Evolutionary conservation across 2,113 vertebrate species (phyloP).

Genomic region (Melierax canorus): DNA sequence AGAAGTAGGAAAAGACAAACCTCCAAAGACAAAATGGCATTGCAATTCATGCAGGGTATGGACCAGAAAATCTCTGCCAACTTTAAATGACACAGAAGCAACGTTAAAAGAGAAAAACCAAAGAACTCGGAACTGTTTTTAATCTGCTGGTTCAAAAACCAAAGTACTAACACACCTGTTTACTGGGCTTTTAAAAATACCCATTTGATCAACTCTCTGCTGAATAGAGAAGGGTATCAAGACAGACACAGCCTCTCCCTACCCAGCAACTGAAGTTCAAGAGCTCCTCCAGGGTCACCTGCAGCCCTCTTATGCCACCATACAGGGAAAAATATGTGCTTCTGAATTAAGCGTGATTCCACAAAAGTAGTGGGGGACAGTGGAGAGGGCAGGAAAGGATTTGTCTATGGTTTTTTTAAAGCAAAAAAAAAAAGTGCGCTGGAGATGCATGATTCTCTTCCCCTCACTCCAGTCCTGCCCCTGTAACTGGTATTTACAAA

Average conservation of each 20-base stretch:
- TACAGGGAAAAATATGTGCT: not conserved
- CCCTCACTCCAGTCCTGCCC: not conserved
- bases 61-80: not conserved
- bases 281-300: not conserved
- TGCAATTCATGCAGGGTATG: fast-evolving
- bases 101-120: not conserved
- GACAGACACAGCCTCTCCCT: not conserved
- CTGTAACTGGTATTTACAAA: not conserved
- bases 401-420: not conserved
- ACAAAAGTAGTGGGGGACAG: not conserved
- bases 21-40: not conserved
- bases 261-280: not conserved
- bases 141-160: not conserved
- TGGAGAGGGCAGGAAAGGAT: not conserved
- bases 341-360: not conserved
- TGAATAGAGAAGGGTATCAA: not conserved
- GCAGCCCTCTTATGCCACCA: not conserved
- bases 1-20: not conserved
- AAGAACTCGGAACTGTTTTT: not conserved
- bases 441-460: not conserved
- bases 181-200: not conserved
- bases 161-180: not conserved
- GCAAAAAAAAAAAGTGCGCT: not conserved
- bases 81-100: not conserved
- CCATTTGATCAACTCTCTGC: not conserved